Conservation (phyloP, 2,797 vertebrate species). For the Tiaroga cobitis region DNA sequence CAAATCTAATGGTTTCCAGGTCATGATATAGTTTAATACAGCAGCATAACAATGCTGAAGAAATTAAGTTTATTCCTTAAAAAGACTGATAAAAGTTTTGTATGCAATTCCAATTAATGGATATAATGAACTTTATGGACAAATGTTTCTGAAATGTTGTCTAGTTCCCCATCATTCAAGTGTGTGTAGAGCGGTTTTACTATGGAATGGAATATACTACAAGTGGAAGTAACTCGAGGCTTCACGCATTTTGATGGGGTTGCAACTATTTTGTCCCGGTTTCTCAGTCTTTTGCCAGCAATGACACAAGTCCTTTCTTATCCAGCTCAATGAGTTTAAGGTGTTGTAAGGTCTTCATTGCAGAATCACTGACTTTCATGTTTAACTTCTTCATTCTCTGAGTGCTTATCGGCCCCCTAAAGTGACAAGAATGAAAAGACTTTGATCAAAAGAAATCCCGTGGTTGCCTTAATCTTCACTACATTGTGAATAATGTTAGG, state of each 20-base stretch:
- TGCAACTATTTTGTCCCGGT: background rate
- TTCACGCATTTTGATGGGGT: background rate
- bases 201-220: background rate
- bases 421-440: background rate
- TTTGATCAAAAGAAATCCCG: background rate
- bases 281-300: slow-evolving; percentile 47
- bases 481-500: background rate
- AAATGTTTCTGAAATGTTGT: background rate
- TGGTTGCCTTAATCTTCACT: background rate
- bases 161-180: background rate
- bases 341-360: slow-evolving; percentile 68
- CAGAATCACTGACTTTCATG: slow-evolving; percentile 67
- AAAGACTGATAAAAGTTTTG: background rate
- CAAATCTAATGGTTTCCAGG: background rate
- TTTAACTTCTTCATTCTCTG: slow-evolving; percentile 73
- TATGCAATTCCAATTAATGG: background rate
- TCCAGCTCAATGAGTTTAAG: slow-evolving; percentile 66
- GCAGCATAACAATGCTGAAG: background rate
- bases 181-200: background rate
- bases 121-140: background rate
- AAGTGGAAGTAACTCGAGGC: background rate
- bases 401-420: slow-evolving; percentile 60
- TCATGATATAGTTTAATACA: slow-evolving; percentile 9
- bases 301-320: slow-evolving; percentile 60
- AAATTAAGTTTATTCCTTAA: background rate